Conservation (phyloP, 2,113 vertebrate genomes). For the Euleptes europaea region DNA sequence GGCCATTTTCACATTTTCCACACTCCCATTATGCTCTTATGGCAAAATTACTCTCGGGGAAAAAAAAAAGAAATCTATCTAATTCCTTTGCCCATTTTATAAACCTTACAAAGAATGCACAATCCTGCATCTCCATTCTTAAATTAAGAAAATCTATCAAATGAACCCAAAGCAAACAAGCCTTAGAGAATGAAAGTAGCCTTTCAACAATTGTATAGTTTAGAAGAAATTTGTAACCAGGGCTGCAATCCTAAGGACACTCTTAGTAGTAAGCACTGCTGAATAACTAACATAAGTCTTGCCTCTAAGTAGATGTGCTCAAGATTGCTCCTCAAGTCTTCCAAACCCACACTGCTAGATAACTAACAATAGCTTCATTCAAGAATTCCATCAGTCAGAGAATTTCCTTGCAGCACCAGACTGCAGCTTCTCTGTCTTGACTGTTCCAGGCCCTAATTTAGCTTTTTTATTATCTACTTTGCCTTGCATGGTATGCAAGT, state of each 20-base stretch:
- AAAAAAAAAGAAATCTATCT: constrained; percentile 33
- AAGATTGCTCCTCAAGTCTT: neutral
- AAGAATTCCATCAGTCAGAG: neutral
- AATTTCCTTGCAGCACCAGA: neutral
- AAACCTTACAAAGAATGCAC: neutral
- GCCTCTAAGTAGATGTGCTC: too few species aligned
- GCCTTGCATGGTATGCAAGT: neutral
- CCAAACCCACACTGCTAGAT: neutral
- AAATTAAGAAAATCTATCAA: neutral
- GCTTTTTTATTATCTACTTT: neutral
- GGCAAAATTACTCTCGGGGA: constrained; percentile 34
- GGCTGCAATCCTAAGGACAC: too few species aligned
- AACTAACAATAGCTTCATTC: neutral
- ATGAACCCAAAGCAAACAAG: too few species aligned
- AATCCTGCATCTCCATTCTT: neutral
- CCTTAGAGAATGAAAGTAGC: neutral
- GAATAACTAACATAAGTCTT: too few species aligned
- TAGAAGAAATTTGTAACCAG: too few species aligned
- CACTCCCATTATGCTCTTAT: constrained; percentile 23
- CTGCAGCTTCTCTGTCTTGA: neutral
- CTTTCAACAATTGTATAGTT: neutral
- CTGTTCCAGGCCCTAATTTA: neutral
- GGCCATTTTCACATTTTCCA: constrained; percentile 53
- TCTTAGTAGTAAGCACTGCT: too few species aligned
- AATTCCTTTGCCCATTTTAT: neutral